A percentile compares a stretch with the other conserved stretches of the same genome.
phyloP scores from a whole-genome alignment of 2,797 vertebrate genomes.

The Halcyon leucocephala region DNA sequence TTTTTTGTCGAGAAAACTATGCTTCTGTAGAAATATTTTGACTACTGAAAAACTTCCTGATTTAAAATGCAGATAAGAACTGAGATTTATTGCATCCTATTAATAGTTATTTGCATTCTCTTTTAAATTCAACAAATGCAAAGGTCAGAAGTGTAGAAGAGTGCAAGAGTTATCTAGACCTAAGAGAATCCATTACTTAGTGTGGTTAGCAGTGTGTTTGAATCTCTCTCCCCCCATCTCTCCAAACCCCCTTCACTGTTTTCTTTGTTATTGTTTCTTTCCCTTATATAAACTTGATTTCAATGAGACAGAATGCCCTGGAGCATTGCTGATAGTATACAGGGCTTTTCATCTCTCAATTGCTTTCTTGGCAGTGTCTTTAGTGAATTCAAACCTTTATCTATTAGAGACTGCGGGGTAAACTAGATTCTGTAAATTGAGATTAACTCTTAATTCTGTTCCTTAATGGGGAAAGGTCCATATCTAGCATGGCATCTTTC shows the following conservation, averaged over 20 bases:
- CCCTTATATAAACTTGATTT: not conserved
- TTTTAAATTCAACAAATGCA: not conserved
- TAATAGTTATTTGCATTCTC: not conserved
- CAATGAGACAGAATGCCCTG: not conserved
- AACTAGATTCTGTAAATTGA: not conserved
- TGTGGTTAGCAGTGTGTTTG: not conserved
- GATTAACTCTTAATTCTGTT: slow-evolving; percentile 22
- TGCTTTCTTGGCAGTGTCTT: not conserved
- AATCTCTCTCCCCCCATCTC: not conserved
- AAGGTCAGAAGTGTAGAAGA: not conserved
- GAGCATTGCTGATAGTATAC: not conserved
- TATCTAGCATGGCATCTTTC: slow-evolving; percentile 12
- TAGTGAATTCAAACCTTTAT: not conserved
- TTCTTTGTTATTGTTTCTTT: not conserved
- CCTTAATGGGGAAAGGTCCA: not conserved
- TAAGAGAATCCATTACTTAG: not conserved
- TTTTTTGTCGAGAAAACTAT: not conserved
- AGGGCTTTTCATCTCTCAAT: slow-evolving; percentile 29
- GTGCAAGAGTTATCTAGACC: not conserved
- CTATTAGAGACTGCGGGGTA: slow-evolving; percentile 1
- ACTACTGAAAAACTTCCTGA: not conserved
- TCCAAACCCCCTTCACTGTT: not conserved
- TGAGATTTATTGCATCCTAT: not conserved
- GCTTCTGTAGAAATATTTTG: not conserved
- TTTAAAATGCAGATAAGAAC: not conserved